Evolutionary conservation across 2,113 vertebrate species (phyloP), one percentile per base, ranked within the genome.

Genomic region (Archocentrus centrarchus): DNA sequence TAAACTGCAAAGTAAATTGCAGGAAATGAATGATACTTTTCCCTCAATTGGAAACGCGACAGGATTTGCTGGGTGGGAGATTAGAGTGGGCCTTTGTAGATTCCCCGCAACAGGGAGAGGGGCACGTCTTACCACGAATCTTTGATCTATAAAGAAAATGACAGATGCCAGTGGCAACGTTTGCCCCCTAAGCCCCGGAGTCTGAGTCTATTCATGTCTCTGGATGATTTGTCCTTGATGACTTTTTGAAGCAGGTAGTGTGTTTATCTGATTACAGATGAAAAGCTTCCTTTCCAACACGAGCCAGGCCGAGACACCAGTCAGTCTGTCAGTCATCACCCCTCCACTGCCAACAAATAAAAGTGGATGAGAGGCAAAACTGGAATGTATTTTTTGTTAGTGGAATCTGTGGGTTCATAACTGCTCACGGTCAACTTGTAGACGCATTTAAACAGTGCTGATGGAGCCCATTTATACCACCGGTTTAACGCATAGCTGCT

Each of bases 1-100:
- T 97, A 97, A 97, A 96, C 93, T 93, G 95, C 93, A 96, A 91
- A 96, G 94, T 95, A 95, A 96, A 96, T 96, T 93, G 93, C 88
- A 84, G 95, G 94, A 95, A 96, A 96, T 96, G 89, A 94, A 94
- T 93, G 94, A 95, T 95, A 93, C 93, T 95, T 94, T 95, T 88
- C 90, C 91, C 87, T 93, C 91, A 87, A 95, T 96, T 95, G 95
- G 93, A 96, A 96, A 94, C 90, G 85, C 93, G 87, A 88, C 93
- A 82, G 85, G 85, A 94, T 94, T 92, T 87, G 90, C 83, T 84
- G 91, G 89, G 87, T 70, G 81, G 89, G 91, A 93, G 96, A 96
- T 96, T 96, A 96, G 90, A 90, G 83, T n/a, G 11, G 83, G 81
- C 75, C 85, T 88, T 77, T 83, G 88, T 86, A 95, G 93, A 96